These are phyloP conservation scores for Helostoma temminkii DNA, from an alignment of 2,797 vertebrate species.

Conservation along the genomic window DNA sequence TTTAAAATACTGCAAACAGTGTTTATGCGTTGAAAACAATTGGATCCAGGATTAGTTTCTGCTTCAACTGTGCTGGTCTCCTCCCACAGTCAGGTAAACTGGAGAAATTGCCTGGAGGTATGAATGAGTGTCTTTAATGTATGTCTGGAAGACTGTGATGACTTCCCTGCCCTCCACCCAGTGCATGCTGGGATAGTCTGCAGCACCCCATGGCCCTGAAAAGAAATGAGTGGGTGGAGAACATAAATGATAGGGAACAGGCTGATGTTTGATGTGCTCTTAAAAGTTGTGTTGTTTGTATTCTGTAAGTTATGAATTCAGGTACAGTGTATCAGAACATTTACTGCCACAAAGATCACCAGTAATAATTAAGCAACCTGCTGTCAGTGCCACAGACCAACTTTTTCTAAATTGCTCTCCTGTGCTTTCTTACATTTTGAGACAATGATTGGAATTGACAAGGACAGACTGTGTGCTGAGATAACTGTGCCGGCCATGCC, in stretches of 20 bases:
- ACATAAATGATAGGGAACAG: conserved; percentile 32
- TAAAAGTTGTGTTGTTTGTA: background rate
- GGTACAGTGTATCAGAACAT: background rate
- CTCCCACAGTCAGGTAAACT: conserved; percentile 51
- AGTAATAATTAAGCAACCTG: conserved; percentile 9
- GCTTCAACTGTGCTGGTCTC: conserved; percentile 28
- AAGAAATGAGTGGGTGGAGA: conserved; percentile 55
- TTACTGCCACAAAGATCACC: background rate
- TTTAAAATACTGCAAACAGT: background rate
- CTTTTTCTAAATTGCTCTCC: conserved; percentile 14
- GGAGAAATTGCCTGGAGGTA: conserved; percentile 51
- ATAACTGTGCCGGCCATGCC: conserved; percentile 38
- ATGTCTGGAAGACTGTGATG: conserved; percentile 56
- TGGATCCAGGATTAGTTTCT: conserved; percentile 16
- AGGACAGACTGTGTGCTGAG: conserved; percentile 55
- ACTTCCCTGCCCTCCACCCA: conserved; percentile 48
- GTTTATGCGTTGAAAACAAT: conserved; percentile 22
- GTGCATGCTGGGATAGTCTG: conserved; percentile 61
- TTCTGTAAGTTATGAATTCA: background rate
- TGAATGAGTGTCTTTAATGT: conserved; percentile 35
- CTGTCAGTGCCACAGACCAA: conserved; percentile 15
- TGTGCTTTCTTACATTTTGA: conserved; percentile 22
- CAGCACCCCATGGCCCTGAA: conserved; percentile 46
- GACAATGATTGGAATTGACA: conserved; percentile 59
- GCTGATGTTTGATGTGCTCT: background rate